phyloP scores from a whole-genome alignment of 2,888 invertebrate genomes.

The Yponomeuta plumbellus region DNA sequence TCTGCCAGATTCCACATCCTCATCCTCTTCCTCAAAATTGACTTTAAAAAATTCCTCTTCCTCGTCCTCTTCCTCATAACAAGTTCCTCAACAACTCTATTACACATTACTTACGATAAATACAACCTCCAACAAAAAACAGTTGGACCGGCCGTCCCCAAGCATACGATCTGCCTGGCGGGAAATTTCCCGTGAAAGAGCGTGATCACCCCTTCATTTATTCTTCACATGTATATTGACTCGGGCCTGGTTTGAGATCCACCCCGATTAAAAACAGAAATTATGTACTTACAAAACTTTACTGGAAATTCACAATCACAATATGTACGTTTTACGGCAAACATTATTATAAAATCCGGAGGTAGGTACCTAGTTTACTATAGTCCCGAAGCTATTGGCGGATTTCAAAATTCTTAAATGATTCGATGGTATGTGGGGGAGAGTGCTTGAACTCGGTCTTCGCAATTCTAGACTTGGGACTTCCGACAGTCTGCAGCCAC shows the following conservation, averaged over 20 bases:
- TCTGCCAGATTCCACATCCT: too few species aligned
- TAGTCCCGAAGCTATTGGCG: conserved; percentile 45
- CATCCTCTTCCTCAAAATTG: too few species aligned
- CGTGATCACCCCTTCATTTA: too few species aligned
- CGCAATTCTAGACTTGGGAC: conserved; percentile 81
- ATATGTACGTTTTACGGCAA: neutral
- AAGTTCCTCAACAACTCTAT: too few species aligned
- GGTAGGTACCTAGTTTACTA: conserved; percentile 2
- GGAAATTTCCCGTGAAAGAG: too few species aligned
- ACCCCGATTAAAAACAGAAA: neutral
- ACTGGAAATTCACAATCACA: neutral
- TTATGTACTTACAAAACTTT: neutral
- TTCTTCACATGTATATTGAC: too few species aligned
- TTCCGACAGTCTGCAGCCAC: conserved; percentile 78
- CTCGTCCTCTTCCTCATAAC: too few species aligned
- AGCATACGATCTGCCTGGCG: too few species aligned
- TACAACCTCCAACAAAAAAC: too few species aligned
- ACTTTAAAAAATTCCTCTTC: too few species aligned
- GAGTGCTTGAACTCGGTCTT: conserved; percentile 81
- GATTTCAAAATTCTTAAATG: conserved; percentile 66
- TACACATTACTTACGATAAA: too few species aligned
- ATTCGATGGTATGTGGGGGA: conserved; percentile 61
- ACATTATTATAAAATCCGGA: neutral
- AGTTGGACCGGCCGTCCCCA: too few species aligned
- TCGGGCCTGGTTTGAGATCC: neutral